phyloP scores from a whole-genome alignment of 2,797 vertebrate species.

The Urosaurus nigricauda region DNA sequence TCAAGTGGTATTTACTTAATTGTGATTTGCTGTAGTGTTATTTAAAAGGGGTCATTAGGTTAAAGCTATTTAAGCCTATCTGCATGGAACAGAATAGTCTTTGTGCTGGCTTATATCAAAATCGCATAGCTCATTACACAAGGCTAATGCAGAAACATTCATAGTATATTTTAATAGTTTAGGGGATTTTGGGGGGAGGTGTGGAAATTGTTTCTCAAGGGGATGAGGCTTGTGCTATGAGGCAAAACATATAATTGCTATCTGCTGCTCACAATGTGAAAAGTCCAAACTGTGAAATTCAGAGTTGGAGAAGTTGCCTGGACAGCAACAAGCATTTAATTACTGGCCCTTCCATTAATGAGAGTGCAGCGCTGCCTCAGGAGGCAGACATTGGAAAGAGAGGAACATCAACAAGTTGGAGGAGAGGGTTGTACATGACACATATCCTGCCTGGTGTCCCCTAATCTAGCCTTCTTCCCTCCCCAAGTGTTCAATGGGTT shows the following conservation, averaged over 20 bases:
- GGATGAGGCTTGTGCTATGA: conserved; percentile 9
- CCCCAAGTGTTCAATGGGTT: too few species aligned
- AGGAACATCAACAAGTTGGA: background rate
- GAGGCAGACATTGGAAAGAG: background rate
- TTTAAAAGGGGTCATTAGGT: conserved; percentile 72
- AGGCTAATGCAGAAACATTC: conserved; percentile 60
- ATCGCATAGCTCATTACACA: conserved; percentile 42
- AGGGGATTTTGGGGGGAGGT: background rate
- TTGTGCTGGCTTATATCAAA: conserved; percentile 55
- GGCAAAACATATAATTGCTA: conserved; percentile 25
- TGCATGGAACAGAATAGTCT: conserved; percentile 45
- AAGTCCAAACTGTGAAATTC: background rate
- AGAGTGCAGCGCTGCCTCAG: background rate
- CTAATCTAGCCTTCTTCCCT: background rate
- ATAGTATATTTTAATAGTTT: conserved; percentile 57
- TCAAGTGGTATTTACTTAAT: conserved; percentile 76
- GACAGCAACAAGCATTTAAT: background rate
- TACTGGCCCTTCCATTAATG: background rate
- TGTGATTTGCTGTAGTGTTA: conserved; percentile 73
- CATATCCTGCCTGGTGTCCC: background rate
- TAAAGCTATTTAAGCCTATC: conserved; percentile 67
- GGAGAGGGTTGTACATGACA: background rate
- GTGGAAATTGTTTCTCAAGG: background rate
- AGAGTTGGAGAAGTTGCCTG: background rate
- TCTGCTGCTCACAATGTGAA: background rate